phyloP scores from a whole-genome alignment of 2,797 vertebrate genomes.

The Phoeniculus purpureus region DNA sequence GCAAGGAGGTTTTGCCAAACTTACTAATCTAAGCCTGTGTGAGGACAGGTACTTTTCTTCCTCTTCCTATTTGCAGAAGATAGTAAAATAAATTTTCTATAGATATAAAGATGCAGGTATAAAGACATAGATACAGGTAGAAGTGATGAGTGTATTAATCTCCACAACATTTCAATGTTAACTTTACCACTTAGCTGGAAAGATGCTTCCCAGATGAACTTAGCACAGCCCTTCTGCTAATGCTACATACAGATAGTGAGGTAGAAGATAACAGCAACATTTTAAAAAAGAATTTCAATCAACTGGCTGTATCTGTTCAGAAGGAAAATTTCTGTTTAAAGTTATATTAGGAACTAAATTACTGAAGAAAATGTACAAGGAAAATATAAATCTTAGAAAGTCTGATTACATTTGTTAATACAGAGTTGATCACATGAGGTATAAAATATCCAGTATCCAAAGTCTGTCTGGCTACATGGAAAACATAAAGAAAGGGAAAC shows the following conservation, averaged over 20 bases:
- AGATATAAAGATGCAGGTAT: rapidly evolving
- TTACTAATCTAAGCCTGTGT: not conserved
- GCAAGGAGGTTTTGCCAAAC: not conserved
- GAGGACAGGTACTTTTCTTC: not conserved
- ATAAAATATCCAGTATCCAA: not conserved
- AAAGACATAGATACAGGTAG: not conserved
- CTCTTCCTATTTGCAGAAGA: not conserved
- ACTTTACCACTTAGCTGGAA: not conserved
- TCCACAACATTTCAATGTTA: not conserved
- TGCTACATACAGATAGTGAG: not conserved
- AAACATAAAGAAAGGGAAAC: not conserved
- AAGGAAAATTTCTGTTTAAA: not conserved
- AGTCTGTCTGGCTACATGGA: not conserved
- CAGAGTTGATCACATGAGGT: not conserved
- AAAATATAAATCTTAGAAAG: not conserved
- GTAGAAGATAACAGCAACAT: not conserved
- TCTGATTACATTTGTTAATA: not conserved
- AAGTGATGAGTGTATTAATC: not conserved
- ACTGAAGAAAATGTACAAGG: not conserved
- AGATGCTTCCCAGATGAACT: not conserved
- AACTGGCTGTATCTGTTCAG: not conserved
- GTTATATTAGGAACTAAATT: not conserved
- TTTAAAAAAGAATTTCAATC: not conserved
- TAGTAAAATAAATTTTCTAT: not conserved
- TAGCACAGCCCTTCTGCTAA: not conserved